A percentile compares a stretch with the other conserved stretches of the same genome.
These are phyloP conservation scores for Hipposideros larvatus DNA, from an alignment of 2,797 vertebrate species.

Conservation along the genomic window DNA sequence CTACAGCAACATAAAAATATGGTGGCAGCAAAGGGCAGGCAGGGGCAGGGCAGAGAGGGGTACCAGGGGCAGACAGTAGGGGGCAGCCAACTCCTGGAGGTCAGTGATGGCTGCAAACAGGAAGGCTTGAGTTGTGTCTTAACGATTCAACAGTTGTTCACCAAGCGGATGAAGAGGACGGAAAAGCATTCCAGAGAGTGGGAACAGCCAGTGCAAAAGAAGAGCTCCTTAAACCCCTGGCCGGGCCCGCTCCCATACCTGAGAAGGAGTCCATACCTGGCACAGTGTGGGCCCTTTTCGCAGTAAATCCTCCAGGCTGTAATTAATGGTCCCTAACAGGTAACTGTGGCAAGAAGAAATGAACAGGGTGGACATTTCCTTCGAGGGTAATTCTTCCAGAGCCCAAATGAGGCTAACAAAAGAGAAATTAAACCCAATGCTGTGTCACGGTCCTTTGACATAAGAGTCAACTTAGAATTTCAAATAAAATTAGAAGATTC, in stretches of 20 bases:
- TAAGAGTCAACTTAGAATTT: constrained; percentile 87
- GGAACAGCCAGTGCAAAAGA: not conserved
- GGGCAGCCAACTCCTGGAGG: fast-evolving
- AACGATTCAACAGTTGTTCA: not conserved
- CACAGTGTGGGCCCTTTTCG: fast-evolving
- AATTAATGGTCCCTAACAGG: constrained; percentile 3
- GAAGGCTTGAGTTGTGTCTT: not conserved
- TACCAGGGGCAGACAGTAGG: fast-evolving
- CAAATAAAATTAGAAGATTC: constrained; percentile 89
- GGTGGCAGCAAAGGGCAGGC: no score
- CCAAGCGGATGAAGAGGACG: not conserved
- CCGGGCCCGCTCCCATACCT: fast-evolving
- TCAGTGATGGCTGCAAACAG: no score
- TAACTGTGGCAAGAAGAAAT: constrained; percentile 47
- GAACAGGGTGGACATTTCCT: constrained; percentile 71
- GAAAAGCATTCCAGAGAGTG: not conserved
- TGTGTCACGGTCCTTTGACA: constrained; percentile 83
- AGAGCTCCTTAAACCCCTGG: fast-evolving
- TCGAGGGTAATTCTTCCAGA: constrained; percentile 79
- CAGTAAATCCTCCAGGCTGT: not conserved
- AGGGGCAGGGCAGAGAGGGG: not conserved
- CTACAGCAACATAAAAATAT: not conserved
- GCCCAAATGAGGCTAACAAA: constrained; percentile 84
- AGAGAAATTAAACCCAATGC: constrained; percentile 87
- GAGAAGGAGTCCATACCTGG: not conserved